These are phyloP conservation scores for Arrhopalites spinosus DNA, from an alignment of 2,888 invertebrate genomes.

Conservation along the genomic window DNA sequence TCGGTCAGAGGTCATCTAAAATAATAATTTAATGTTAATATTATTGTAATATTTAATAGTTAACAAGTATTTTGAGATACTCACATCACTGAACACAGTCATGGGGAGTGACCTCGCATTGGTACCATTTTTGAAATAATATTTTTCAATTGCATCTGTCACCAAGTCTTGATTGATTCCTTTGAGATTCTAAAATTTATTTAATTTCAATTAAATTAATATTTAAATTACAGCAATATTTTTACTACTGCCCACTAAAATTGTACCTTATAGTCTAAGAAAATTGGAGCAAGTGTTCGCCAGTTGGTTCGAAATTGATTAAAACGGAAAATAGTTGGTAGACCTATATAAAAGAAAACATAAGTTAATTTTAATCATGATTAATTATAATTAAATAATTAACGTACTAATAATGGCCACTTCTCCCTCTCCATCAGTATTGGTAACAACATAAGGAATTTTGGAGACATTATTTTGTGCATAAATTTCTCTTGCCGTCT, in stretches of 20 bases:
- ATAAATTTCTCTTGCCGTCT: constrained; percentile 42
- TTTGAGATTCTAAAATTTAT: no score
- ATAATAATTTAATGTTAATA: background rate
- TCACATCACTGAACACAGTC: constrained; percentile 22
- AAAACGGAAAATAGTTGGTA: constrained; percentile 18
- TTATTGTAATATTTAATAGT: background rate
- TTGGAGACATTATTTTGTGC: constrained; percentile 38
- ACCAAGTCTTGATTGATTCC: constrained; percentile 7
- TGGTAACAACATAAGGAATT: constrained; percentile 37
- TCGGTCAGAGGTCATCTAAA: constrained; percentile 29
- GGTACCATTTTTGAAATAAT: constrained; percentile 25
- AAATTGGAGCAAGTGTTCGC: constrained; percentile 14
- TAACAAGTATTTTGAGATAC: no score
- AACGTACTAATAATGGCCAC: constrained; percentile 21
- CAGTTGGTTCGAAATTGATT: constrained; percentile 6
- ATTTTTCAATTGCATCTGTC: constrained; percentile 3
- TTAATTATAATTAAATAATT: no score
- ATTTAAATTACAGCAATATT: no score
- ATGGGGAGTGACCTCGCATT: constrained; percentile 2
- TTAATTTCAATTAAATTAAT: no score
- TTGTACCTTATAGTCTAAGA: constrained; percentile 28
- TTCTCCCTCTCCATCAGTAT: constrained; percentile 18
- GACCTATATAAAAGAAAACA: constrained; percentile 5
- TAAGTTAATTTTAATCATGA: background rate
- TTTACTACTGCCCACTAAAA: no score